These are phyloP conservation scores for Allolobophora icterica DNA, from an alignment of 2,888 invertebrate genomes.

Conservation along the genomic window DNA sequence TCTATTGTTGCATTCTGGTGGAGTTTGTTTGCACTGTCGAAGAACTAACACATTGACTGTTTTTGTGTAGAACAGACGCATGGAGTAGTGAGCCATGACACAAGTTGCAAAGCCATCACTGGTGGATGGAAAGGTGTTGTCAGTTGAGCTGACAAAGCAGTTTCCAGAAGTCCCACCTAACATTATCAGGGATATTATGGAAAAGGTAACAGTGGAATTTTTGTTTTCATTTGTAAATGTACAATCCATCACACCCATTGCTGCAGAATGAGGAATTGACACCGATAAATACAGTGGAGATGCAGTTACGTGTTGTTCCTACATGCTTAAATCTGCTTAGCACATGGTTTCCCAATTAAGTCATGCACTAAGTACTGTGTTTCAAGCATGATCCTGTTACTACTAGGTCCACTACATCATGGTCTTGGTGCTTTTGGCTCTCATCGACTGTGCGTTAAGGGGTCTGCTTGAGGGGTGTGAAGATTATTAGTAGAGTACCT, in stretches of 20 bases:
- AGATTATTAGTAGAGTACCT: no score
- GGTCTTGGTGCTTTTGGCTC: no score
- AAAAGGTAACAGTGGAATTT: slow-evolving; percentile 4
- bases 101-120: slow-evolving; percentile 14
- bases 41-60: neutral
- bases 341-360: no score
- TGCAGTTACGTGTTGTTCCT: no score
- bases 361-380: no score
- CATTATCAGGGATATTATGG: neutral
- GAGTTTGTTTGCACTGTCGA: neutral
- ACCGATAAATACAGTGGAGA: neutral
- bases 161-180: slow-evolving; percentile 19
- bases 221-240: neutral
- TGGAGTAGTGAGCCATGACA: slow-evolving; percentile 22
- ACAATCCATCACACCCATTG: neutral
- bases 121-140: slow-evolving; percentile 8
- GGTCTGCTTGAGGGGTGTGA: no score
- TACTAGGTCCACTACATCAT: no score
- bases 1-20: neutral
- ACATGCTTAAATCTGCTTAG: no score
- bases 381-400: no score
- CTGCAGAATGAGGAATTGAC: neutral
- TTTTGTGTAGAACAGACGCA: neutral
- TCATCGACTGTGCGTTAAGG: no score
- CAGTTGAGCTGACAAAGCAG: slow-evolving; percentile 20